Conservation (phyloP, 1,140 invertebrate species). For the Drosophila nannoptera region DNA sequence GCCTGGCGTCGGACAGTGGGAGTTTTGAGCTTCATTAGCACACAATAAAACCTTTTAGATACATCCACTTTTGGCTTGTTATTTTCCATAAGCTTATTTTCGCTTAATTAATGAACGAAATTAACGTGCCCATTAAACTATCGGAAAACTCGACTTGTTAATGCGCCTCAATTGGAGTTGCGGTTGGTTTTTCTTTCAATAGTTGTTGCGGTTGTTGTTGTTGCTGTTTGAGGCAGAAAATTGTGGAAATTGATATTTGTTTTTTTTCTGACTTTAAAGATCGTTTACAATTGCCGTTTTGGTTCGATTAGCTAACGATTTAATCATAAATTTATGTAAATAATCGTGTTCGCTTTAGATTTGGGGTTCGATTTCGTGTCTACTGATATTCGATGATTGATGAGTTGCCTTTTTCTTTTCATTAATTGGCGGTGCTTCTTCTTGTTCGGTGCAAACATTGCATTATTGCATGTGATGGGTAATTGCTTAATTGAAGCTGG, state of each 20-base stretch:
- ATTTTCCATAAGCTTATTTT: conserved; percentile 48
- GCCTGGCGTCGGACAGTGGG: conserved; percentile 41
- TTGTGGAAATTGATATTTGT: not conserved
- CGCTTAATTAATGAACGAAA: conserved; percentile 25
- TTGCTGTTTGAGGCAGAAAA: conserved; percentile 1
- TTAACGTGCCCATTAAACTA: conserved; percentile 32
- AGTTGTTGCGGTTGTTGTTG: conserved; percentile 12
- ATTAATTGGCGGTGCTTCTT: not conserved
- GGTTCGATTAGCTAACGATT: too few species aligned
- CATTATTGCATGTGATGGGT: conserved; percentile 4
- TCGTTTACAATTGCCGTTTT: not conserved
- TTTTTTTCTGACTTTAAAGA: not conserved
- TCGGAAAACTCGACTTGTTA: conserved; percentile 35
- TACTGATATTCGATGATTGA: not conserved
- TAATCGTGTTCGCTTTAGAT: not conserved
- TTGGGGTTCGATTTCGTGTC: not conserved
- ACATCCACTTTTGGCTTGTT: conserved; percentile 40
- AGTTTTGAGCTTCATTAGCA: conserved; percentile 67
- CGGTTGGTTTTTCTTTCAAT: conserved; percentile 10
- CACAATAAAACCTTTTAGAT: conserved; percentile 58
- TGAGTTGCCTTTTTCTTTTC: not conserved
- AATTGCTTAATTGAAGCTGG: conserved; percentile 26
- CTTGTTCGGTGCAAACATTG: conserved; percentile 14
- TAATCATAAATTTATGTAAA: not conserved
- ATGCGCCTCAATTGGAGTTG: conserved; percentile 22